Percentiles rank a stretch among this genome's conserved stretches.
phyloP scores from a whole-genome alignment of 92 coral and sea anemone species.

The Porites evermanni region DNA sequence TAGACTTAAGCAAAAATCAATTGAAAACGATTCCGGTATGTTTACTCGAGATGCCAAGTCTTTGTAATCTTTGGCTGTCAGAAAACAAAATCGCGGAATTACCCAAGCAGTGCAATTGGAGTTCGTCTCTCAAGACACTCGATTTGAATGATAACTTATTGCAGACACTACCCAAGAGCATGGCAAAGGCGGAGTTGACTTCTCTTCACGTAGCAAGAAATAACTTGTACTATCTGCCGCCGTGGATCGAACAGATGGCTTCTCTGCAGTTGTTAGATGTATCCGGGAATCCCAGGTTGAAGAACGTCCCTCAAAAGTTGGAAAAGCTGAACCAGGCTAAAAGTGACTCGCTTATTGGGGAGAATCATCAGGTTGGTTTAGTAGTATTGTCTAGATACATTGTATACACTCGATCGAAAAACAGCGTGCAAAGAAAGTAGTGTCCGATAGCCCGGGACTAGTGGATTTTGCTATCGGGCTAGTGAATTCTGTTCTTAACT shows the following conservation, averaged over 20 bases:
- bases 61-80: constrained; percentile 75
- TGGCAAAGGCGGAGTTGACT: constrained; percentile 73
- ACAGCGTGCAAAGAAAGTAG: too few relatives aligned
- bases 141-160: constrained; percentile 77
- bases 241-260: constrained; percentile 76
- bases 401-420: background rate
- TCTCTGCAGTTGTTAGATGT: constrained; percentile 79
- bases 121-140: constrained; percentile 74
- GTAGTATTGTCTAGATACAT: background rate
- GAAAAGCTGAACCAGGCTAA: constrained; percentile 75
- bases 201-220: constrained; percentile 83
- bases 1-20: constrained; percentile 84
- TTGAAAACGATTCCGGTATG: constrained; percentile 71
- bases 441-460: too few relatives aligned
- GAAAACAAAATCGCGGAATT: constrained; percentile 80
- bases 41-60: constrained; percentile 76
- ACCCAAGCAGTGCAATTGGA: constrained; percentile 81
- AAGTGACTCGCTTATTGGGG: constrained; percentile 61
- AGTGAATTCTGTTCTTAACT: too few relatives aligned
- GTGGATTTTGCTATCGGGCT: too few relatives aligned
- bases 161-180: constrained; percentile 71
- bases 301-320: constrained; percentile 81
- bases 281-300: constrained; percentile 84
- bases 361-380: constrained; percentile 85
- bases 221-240: constrained; percentile 83